Conservation (phyloP, 37 sponge, comb jelly and placozoan species). For the Chondrilla cf. caribensis region DNA sequence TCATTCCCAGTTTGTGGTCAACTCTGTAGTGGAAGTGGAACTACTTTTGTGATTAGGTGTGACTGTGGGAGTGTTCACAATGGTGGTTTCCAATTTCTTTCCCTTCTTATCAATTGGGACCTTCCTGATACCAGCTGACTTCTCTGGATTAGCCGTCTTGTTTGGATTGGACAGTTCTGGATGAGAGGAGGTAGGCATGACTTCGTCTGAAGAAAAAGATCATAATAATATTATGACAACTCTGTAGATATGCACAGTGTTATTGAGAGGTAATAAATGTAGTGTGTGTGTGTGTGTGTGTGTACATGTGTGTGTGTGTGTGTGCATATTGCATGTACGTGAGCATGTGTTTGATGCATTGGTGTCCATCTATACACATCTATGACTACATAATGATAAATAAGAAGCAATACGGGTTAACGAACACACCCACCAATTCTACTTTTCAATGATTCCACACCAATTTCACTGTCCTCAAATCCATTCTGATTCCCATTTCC, state of each 20-base stretch:
- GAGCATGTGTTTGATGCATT: not conserved
- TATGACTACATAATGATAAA: too few species aligned
- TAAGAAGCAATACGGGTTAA: too few species aligned
- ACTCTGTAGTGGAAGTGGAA: too few species aligned
- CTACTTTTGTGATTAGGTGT: too few species aligned
- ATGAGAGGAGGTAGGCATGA: not conserved
- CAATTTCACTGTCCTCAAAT: too few species aligned
- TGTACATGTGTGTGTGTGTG: conserved; percentile 6
- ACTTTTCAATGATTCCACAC: not conserved
- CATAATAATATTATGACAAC: not conserved
- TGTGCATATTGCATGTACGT: not conserved
- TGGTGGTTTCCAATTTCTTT: not conserved
- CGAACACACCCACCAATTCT: not conserved
- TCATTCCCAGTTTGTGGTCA: too few species aligned
- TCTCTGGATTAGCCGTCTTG: not conserved
- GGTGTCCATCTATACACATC: too few species aligned
- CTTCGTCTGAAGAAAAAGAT: not conserved
- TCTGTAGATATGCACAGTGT: not conserved
- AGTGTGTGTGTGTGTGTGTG: conserved; percentile 20
- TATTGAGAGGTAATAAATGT: not conserved
- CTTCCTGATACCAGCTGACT: not conserved
- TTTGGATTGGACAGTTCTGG: not conserved
- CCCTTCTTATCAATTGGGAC: conserved; percentile 5
- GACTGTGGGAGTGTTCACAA: not conserved
- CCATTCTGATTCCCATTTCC: not conserved